Evolutionary conservation across 2,113 vertebrate species (phyloP).

Genomic region (Trochalopteron elliotii): DNA sequence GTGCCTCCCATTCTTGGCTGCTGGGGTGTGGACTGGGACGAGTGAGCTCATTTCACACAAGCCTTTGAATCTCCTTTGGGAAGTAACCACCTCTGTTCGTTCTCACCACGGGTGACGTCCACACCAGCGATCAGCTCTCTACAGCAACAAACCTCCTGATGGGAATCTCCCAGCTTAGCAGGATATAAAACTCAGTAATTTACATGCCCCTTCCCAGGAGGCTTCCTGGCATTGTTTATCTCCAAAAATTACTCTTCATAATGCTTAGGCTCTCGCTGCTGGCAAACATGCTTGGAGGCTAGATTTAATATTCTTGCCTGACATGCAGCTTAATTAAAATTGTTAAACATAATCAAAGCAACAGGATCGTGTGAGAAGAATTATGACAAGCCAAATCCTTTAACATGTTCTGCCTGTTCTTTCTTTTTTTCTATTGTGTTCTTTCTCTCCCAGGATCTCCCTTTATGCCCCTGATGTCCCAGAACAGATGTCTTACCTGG

Average conservation of each 20-base stretch:
- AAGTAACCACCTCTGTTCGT: constrained; percentile 37
- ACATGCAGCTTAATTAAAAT: constrained; percentile 58
- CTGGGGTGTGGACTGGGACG: neutral
- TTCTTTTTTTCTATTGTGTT: neutral
- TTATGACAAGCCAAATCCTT: constrained; percentile 22
- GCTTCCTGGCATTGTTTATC: constrained; percentile 56
- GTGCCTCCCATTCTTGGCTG: neutral
- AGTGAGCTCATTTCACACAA: constrained; percentile 26
- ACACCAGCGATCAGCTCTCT: neutral
- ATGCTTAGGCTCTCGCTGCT: neutral
- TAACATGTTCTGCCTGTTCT: neutral
- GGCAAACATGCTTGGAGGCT: constrained; percentile 47
- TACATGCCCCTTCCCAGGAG: constrained; percentile 53
- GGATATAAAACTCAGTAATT: constrained; percentile 34
- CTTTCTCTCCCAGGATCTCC: neutral
- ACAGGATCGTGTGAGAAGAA: constrained; percentile 26
- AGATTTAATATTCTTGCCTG: constrained; percentile 56
- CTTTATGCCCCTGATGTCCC: neutral
- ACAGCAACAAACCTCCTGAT: constrained; percentile 16
- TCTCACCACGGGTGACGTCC: constrained; percentile 40
- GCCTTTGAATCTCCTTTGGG: constrained; percentile 44
- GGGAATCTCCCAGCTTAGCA: constrained; percentile 41
- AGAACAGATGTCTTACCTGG: constrained; percentile 75
- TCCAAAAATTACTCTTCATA: constrained; percentile 45
- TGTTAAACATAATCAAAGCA: constrained; percentile 44